Evolutionary conservation across 37 sponge, comb jelly and placozoan genomes (phyloP), one percentile per base, ranked within the genome.

Genomic region (Eunapius fragilis): DNA sequence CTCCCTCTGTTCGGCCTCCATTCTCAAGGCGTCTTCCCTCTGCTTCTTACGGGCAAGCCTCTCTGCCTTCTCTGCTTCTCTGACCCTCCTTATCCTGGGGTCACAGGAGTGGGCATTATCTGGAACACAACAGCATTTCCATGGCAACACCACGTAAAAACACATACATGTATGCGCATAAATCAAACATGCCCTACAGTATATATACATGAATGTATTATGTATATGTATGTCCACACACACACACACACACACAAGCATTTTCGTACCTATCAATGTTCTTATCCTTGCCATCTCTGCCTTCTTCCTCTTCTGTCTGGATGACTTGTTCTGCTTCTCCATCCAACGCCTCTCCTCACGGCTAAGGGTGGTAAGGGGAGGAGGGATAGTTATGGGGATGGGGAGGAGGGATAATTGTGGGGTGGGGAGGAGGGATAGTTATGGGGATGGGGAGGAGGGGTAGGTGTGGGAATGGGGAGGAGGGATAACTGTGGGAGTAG

Each of bases 261-360:
- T n/a, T n/a, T n/a, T 31, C 85, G 73, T 77, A 92, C 96, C 97
- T 76, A 95, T 97, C 35, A 98, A 78, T 31, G 76, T 77, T 25
- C 96, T 85, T 6, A 98, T 81, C 31, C 99, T 71, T 0, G 87
- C 71, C 69, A 80, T 84, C 50, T 98, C 99, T 67, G 96, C 97
- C 37, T 91, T 91, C 88, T 95, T 96, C 69, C 86, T 88, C 85
- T 91, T 88, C 80, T 76, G 86, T 12, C 99, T 72, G 24, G 82
- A 94, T 24, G 90, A 81, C 76, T 97, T 98, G 85, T 98, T 98
- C 87, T 93, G 93, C 82, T 95, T 95, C 83, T 96, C 99, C 75
- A 96, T 71, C 92, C 96, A 98, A 5, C 96, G 79, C 68, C 94
- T 84, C 85, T 98, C 99, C 73, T 98, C 98, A 50, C 98, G 95